phyloP scores from a whole-genome alignment of 2,888 invertebrate species.

The Apotomis capreana region DNA sequence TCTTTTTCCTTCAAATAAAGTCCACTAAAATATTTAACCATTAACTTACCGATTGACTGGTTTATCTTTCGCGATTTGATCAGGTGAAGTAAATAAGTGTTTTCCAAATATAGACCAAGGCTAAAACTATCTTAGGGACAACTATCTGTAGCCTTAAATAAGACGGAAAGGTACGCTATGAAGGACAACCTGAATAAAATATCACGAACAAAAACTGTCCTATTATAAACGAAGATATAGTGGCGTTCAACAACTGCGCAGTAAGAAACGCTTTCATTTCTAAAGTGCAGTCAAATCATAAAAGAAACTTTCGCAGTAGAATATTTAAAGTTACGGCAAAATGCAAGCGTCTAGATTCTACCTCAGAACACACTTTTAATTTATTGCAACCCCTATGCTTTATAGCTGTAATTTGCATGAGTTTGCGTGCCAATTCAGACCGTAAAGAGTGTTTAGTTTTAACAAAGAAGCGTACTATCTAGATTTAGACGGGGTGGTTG shows the following conservation, averaged over 20 bases:
- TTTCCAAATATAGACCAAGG: neutral
- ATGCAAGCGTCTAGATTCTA: constrained; percentile 6
- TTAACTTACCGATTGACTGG: neutral
- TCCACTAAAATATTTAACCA: neutral
- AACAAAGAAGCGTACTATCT: constrained; percentile 15
- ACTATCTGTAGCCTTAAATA: neutral
- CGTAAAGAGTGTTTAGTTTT: neutral
- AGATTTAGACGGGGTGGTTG: constrained; percentile 46
- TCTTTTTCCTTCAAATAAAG: neutral
- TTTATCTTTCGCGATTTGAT: neutral
- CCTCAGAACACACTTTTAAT: constrained; percentile 19
- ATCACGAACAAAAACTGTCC: neutral
- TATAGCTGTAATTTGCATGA: constrained; percentile 26
- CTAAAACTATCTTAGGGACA: neutral
- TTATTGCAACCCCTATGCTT: constrained; percentile 7
- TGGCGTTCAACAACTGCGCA: neutral
- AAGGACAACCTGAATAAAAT: constrained; percentile 1
- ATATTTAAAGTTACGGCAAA: constrained; percentile 6
- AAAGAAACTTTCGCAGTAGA: constrained; percentile 15
- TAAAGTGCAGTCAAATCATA: constrained; percentile 15
- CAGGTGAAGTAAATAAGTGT: neutral
- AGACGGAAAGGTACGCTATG: neutral
- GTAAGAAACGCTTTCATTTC: constrained; percentile 12
- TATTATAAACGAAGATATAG: neutral
- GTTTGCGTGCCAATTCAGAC: constrained; percentile 18